These are phyloP conservation scores for Berghia stephanieae DNA, from an alignment of 1,140 invertebrate species.

Conservation along the genomic window DNA sequence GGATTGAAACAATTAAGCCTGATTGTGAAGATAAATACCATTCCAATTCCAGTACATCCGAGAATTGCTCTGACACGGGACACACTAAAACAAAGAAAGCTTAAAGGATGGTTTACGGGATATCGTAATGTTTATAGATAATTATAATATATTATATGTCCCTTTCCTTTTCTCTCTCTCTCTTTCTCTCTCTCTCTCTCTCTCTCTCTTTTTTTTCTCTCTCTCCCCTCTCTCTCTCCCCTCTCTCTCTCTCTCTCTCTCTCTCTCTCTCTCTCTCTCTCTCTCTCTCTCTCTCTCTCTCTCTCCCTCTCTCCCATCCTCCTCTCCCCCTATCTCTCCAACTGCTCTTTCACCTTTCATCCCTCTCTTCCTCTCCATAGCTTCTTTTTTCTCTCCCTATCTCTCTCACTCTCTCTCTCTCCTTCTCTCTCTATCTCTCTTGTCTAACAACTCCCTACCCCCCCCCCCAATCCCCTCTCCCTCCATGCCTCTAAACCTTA, in stretches of 20 bases:
- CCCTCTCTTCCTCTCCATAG: neutral
- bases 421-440: neutral
- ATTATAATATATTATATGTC: too few relatives aligned
- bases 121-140: too few relatives aligned
- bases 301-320: neutral
- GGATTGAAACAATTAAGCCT: too few relatives aligned
- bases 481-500: neutral
- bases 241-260: too few relatives aligned
- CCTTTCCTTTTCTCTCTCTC: too few relatives aligned
- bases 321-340: neutral
- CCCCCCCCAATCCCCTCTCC: neutral
- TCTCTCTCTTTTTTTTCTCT: neutral
- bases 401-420: constrained; percentile 1
- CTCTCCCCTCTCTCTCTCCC: neutral
- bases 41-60: too few relatives aligned
- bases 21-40: too few relatives aligned
- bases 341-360: neutral
- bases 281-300: neutral
- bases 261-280: neutral
- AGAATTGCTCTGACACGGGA: too few relatives aligned
- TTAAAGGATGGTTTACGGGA: too few relatives aligned
- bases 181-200: neutral
- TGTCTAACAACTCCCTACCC: neutral
- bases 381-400: neutral
- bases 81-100: too few relatives aligned